Conservation (phyloP, 2,113 vertebrate genomes). For the Dryoscopus gambensis region DNA sequence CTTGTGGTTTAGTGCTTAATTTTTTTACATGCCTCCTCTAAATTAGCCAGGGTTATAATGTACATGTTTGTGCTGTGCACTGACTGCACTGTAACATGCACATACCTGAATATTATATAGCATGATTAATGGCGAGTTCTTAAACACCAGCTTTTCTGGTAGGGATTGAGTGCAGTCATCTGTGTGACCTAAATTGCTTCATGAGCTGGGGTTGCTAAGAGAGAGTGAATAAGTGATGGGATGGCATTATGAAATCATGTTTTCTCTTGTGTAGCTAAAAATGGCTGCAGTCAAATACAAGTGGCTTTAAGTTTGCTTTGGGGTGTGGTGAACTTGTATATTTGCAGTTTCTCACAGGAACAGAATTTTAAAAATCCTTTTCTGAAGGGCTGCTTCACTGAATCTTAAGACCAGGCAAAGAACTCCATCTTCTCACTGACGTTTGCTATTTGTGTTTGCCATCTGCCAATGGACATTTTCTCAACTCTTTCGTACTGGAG, state of each 20-base stretch:
- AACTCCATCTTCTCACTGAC: background rate
- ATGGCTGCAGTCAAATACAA: background rate
- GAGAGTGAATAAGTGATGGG: background rate
- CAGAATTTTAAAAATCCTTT: background rate
- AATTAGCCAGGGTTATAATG: background rate
- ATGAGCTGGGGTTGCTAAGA: background rate
- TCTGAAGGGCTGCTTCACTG: background rate
- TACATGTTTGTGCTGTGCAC: background rate
- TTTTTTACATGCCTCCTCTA: background rate
- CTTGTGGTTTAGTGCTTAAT: background rate
- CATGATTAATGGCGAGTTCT: background rate
- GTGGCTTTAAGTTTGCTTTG: background rate
- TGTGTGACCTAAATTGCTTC: constrained; percentile 7
- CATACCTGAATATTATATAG: background rate
- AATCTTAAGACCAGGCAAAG: background rate
- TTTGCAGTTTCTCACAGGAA: background rate
- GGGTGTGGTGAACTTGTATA: background rate
- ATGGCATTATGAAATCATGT: constrained; percentile 14
- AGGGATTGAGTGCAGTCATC: background rate
- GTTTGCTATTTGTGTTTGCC: background rate
- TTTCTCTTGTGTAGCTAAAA: background rate
- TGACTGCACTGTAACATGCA: background rate
- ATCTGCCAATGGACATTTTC: background rate
- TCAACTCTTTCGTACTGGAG: background rate
- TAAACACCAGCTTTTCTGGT: background rate